Conservation (phyloP, 1,140 invertebrate species). For the Meloidogyne hapla region DNA sequence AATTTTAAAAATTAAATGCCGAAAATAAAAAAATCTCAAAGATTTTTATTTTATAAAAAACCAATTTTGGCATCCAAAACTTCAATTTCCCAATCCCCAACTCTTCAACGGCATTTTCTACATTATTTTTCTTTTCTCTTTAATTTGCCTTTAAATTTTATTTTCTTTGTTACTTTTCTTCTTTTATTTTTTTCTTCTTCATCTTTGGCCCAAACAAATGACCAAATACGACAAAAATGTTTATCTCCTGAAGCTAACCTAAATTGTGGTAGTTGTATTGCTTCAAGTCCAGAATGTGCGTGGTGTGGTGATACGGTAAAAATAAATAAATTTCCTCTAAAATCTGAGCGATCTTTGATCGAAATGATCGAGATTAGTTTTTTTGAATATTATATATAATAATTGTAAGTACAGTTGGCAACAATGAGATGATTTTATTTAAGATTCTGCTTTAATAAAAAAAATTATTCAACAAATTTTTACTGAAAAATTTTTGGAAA, state of each 20-base stretch:
- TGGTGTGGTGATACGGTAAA: constrained; percentile 57
- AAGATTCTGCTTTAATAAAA: no score
- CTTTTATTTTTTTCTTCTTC: neutral
- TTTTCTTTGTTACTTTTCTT: neutral
- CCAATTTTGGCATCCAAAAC: neutral
- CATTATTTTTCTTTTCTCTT: neutral
- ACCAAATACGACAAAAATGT: constrained; percentile 33
- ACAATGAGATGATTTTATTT: constrained; percentile 16
- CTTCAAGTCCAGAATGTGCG: constrained; percentile 52
- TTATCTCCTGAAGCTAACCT: constrained; percentile 24
- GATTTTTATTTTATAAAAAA: neutral
- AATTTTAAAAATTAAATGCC: neutral
- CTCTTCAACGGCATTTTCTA: no score
- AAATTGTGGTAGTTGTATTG: constrained; percentile 51
- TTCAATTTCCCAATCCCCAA: neutral
- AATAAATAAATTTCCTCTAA: neutral
- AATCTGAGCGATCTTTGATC: no score
- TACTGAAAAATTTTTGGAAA: no score
- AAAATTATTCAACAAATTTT: no score
- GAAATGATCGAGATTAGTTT: no score
- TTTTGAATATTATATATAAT: no score
- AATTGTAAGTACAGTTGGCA: no score
- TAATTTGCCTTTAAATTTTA: no score
- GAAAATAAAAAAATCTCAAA: neutral
- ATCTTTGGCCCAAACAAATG: constrained; percentile 20